Evolutionary conservation across 2,888 invertebrate genomes (phyloP).

Genomic region (Rhodophaea formosa): DNA sequence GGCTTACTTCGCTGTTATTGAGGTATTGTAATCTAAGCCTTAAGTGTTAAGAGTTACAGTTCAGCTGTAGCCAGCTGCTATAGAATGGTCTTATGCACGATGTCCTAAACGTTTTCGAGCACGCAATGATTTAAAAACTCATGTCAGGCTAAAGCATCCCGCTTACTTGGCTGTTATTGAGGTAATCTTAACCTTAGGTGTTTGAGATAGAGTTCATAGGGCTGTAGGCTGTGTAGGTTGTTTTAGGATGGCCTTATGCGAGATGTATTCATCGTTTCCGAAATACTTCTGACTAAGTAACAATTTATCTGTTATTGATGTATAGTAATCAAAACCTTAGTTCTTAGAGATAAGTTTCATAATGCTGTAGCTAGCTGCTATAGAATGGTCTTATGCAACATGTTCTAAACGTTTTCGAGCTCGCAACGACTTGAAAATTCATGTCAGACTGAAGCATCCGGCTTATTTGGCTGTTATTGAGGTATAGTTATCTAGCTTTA

Average conservation of each 20-base stretch:
- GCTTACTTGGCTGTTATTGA: conserved; percentile 54
- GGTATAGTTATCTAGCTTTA: conserved; percentile 39
- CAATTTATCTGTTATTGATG: too few species aligned
- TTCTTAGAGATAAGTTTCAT: too few species aligned
- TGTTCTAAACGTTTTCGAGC: conserved; percentile 62
- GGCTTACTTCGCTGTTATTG: too few species aligned
- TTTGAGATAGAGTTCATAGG: background rate
- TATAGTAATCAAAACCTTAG: too few species aligned
- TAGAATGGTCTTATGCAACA: conserved; percentile 61
- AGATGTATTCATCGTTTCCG: background rate
- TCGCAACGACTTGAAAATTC: conserved; percentile 60
- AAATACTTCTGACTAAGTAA: too few species aligned
- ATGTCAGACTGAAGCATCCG: conserved; percentile 56
- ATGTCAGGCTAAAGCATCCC: conserved; percentile 56
- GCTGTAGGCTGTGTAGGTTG: too few species aligned
- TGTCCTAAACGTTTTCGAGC: conserved; percentile 62
- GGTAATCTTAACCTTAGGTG: conserved; percentile 35
- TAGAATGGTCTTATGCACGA: conserved; percentile 61
- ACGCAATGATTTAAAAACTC: conserved; percentile 58
- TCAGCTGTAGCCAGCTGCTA: too few species aligned
- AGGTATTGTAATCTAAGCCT: too few species aligned
- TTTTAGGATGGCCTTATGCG: background rate
- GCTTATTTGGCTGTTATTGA: conserved; percentile 54
- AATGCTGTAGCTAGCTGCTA: too few species aligned
- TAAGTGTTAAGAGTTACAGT: too few species aligned